Evolutionary conservation across 2,113 vertebrate genomes (phyloP), one percentile per base, ranked within the genome.

Genomic region (Arenaria interpres): DNA sequence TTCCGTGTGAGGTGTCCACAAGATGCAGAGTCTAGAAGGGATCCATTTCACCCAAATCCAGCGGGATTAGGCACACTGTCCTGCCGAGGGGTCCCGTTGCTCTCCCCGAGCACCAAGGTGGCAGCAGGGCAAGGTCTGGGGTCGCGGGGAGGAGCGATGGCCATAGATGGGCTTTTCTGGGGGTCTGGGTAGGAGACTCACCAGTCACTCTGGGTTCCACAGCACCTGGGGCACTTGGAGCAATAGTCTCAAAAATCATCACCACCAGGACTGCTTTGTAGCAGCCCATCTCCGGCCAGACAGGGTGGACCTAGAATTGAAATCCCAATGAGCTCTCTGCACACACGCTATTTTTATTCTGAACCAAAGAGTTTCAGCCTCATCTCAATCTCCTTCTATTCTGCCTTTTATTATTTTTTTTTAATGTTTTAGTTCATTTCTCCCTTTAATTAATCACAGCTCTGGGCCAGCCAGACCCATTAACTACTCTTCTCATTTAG

Each of bases 361-460:
- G 13, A 43, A 80, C 46, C 12, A 74, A 92, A 87, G 80, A 71
- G 75, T 88, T 82, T 76, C 81, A 96, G 73, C 74, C 51, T 92
- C 79, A 94, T 81, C 91, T 89, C 91, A 63, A 20, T 83, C 57
- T 32, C 33, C 20, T 80, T 43, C 33, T 25, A 39, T 64, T 62
- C 60, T 63, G 87, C 48, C 72, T 27, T 85, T 92, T 93, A 30
- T 69, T 75, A 51, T 78, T 64, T 64, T 67, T 75, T 37, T 82
- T 71, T 27, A 21, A 74, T 54, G 32, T 93, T 95, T 93, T 96
- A 92, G 86, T 97, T 98, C 97, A 95, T 97, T 86, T 97, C 97
- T 98, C 97, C 97, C 97, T 98, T 98, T 98, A 98, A 99, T 99
- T 99, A 99, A 99, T 99, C 98, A 98, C 98, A 97, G 97, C 98